Evolutionary conservation across 1,140 invertebrate species (phyloP), one percentile per base, ranked within the genome.

Genomic region (Drosophila rhopaloa): DNA sequence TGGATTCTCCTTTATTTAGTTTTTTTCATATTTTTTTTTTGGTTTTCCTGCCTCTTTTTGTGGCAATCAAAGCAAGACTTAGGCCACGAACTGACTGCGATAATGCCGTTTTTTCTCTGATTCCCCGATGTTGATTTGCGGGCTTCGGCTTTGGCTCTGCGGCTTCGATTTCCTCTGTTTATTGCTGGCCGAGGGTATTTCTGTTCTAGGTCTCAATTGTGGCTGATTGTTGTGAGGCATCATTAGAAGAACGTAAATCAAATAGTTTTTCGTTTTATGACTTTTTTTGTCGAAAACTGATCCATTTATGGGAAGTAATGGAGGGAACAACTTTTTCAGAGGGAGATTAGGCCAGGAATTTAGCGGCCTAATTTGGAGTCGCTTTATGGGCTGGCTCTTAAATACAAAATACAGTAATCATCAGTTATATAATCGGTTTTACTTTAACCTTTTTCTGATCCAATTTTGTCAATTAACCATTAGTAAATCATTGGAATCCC

Each of bases 161-260:
- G 60, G 44, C 67, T 66, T 56, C 71, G 55, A 81, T 81, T 82
- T 79, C 61, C 72, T 46, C 72, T 10, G 56, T 63, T 71, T 70
- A 70, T 71, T 57, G 63, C 50, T 40, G 41, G 46, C 47, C 48
- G 47, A 63, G 58, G 29, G 47, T 60, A 50, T 73, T 74, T 66
- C 68, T 50, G 61, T 74, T 68, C 70, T 84, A 75, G 71, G 66
- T 61, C 60, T 71, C 70, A 80, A 80, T 80, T 75, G 62, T 61
- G 66, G 47, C 58, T 79, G 82, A 86, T 86, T 86, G 70, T 88
- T 86, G 79, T 54, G 55, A 76, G 79, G 46, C 83, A 82, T 88
- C 83, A 86, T 86, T 86, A 86, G 83, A 86, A 67, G 71, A 73
- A 86, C 76, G 82, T 86, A 86, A 86, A 86, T 86, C 82, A 85